Evolutionary conservation across 2,113 vertebrate genomes (phyloP).

Genomic region (Sapayoa aenigma): DNA sequence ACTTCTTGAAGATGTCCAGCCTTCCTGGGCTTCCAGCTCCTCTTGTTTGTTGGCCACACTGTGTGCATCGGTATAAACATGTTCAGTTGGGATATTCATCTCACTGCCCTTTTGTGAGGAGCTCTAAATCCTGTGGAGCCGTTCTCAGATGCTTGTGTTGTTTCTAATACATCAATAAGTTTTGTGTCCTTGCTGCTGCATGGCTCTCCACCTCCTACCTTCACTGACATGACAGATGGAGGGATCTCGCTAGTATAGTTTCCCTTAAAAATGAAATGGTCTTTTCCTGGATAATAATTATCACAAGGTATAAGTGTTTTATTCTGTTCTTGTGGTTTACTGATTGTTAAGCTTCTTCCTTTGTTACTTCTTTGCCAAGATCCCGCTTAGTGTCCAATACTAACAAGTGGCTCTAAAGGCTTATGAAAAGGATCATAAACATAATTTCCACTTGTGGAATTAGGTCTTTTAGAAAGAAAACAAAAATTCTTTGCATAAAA

Average conservation of each 20-base stretch:
- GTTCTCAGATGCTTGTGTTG: neutral
- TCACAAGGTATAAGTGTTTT: conserved; percentile 35
- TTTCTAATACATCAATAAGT: neutral
- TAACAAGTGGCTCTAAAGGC: conserved; percentile 62
- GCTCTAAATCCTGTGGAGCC: neutral
- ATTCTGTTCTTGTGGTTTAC: conserved; percentile 41
- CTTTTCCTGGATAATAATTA: conserved; percentile 26
- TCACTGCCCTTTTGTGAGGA: neutral
- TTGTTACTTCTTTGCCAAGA: conserved; percentile 40
- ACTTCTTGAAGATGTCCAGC: neutral
- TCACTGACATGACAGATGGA: neutral
- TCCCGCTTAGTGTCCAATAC: conserved; percentile 31
- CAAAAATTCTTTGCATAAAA: conserved; percentile 1
- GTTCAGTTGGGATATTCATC: neutral
- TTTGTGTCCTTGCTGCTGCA: neutral
- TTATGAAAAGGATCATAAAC: conserved; percentile 62
- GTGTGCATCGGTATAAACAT: fast-evolving
- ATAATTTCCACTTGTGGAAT: conserved; percentile 18
- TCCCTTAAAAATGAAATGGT: neutral
- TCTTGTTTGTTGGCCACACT: neutral
- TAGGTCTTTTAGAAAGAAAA: conserved; percentile 22
- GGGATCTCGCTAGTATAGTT: neutral
- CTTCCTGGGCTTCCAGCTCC: neutral
- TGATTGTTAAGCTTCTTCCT: conserved; percentile 35
- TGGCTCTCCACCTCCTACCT: neutral